Percentiles rank a stretch among this genome's conserved stretches.
Conservation (phyloP, 2,888 invertebrate species). For the Boloria euphrosyne region DNA sequence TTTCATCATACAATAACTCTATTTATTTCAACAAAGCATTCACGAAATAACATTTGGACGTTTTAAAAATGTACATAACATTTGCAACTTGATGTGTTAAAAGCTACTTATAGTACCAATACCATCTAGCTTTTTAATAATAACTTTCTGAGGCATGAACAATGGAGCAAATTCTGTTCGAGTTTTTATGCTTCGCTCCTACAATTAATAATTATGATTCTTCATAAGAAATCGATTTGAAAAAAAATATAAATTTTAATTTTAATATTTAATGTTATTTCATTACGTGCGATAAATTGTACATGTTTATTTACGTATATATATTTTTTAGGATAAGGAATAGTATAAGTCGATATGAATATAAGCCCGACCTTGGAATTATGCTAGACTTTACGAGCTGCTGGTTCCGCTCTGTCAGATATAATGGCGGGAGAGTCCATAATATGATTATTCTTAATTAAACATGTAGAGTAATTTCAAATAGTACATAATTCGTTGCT, state of each 20-base stretch:
- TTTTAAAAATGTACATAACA: background rate
- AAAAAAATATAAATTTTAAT: too few species aligned
- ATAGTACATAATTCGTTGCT: too few species aligned
- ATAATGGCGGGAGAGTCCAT: conserved; percentile 5
- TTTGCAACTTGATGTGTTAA: background rate
- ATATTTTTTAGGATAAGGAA: too few species aligned
- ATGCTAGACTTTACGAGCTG: conserved; percentile 59
- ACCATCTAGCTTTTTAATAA: background rate
- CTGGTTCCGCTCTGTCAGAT: conserved; percentile 63
- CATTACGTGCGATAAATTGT: too few species aligned
- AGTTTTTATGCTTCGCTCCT: too few species aligned
- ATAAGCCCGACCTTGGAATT: conserved; percentile 63
- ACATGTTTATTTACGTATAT: too few species aligned
- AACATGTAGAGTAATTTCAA: conserved; percentile 6
- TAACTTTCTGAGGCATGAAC: too few species aligned
- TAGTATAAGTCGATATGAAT: background rate
- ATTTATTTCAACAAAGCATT: conserved; percentile 13
- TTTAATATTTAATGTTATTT: too few species aligned
- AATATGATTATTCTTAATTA: conserved; percentile 11
- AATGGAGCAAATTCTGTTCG: too few species aligned
- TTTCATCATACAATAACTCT: conserved; percentile 25
- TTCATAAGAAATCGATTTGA: too few species aligned
- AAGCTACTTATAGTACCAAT: background rate
- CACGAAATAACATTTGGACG: background rate
- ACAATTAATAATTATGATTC: too few species aligned